Evolutionary conservation across 1,140 invertebrate genomes (phyloP), one percentile per base, ranked within the genome.

Genomic region (Brachionus angularis): DNA sequence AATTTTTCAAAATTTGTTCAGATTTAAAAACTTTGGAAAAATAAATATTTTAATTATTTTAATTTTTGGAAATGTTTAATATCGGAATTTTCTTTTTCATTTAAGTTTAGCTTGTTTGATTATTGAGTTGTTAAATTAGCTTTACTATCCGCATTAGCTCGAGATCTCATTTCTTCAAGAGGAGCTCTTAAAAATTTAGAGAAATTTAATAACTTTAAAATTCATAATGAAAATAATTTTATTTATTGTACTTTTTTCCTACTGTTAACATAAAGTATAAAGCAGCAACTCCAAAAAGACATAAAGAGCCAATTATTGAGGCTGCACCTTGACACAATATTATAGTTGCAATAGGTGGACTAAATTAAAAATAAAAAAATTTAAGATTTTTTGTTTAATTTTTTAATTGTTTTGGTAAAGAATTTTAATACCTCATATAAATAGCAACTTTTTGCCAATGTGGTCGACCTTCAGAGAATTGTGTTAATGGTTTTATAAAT

Each of bases 381-480:
- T 55, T 34, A 55, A 23, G n/a, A n/a, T n/a, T n/a, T n/a, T n/a
- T n/a, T n/a, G n/a, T n/a, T n/a, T n/a, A n/a, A n/a, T n/a, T 42
- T 42, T 42, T 10, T 10, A 42, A 10, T 10, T 16, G 39, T 29
- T 44, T 47, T 21, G 12, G 29, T 31, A 46, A 8, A 29, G 5
- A 25, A 23, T 31, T 47, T 44, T 3, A 10, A 47, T 33, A 67
- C 62, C 46, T 34, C 62, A 67, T 46, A 23, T 67, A 67, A 36
- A 67, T 34, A 46, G 16, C 47, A 23, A 27, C 31, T 50, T 67
- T 67, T 34, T 47, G 42, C 62, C 62, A 67, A 33, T 46, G 62
- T 47, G 62, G 42, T 67, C 62, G 33, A 7, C 62, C 62, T 29
- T 67, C 62, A n/a, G 62, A 67, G 29, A 49, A 67, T 34, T 67